phyloP scores from a whole-genome alignment of 2,888 invertebrate species.

The Lumbricus terrestris region DNA sequence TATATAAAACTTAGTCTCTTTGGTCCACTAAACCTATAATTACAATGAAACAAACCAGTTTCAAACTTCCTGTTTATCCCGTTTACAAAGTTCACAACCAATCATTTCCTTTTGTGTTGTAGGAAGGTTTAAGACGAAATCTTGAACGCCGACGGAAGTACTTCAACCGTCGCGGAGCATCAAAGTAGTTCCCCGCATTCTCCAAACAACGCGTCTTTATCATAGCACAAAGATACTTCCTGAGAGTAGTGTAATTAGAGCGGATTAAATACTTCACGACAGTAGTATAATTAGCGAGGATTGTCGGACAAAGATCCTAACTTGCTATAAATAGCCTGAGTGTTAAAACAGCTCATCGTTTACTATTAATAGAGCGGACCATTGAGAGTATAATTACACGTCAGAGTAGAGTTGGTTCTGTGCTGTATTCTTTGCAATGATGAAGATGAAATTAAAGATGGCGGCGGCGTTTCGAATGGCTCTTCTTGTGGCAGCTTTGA shows the following conservation, averaged over 20 bases:
- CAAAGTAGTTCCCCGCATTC: neutral
- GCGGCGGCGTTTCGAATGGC: neutral
- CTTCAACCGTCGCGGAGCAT: neutral
- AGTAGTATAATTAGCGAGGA: too few species aligned
- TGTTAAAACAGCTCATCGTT: too few species aligned
- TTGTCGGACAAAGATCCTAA: too few species aligned
- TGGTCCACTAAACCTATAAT: neutral
- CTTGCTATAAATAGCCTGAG: too few species aligned
- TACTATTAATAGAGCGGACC: neutral
- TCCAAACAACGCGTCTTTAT: neutral
- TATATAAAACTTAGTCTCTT: neutral
- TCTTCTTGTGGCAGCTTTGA: neutral
- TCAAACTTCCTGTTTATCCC: neutral
- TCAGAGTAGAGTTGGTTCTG: neutral
- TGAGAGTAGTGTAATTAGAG: too few species aligned
- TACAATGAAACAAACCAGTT: neutral
- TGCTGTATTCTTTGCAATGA: neutral
- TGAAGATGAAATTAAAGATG: neutral
- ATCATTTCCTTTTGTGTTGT: neutral
- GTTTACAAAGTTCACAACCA: neutral
- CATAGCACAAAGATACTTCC: neutral
- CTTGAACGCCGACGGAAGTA: neutral
- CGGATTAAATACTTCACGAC: too few species aligned
- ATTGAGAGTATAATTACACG: neutral
- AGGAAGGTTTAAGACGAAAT: neutral